These are phyloP conservation scores for Arbacia lixula DNA, from an alignment of 53 echinoderm and acorn worm genomes.

Conservation along the genomic window DNA sequence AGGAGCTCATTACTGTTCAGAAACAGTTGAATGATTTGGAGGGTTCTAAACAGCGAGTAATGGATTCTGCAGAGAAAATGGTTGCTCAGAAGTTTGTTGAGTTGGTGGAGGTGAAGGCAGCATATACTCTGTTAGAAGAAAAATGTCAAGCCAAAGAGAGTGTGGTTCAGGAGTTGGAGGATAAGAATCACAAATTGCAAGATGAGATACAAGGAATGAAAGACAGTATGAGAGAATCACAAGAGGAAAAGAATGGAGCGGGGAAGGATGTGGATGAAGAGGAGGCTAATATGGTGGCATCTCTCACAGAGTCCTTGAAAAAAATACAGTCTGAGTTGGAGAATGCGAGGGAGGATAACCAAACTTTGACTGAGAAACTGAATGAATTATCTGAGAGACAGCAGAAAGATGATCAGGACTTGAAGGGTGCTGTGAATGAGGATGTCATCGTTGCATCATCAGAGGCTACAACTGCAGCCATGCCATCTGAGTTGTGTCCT, in stretches of 20 bases:
- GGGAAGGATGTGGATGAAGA: no score
- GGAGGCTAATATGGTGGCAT: no score
- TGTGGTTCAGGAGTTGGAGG: constrained; percentile 17
- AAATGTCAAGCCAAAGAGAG: constrained; percentile 32
- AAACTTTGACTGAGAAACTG: constrained; percentile 41
- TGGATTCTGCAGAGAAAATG: constrained; percentile 19
- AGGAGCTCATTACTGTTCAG: constrained; percentile 15
- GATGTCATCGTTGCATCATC: constrained; percentile 9
- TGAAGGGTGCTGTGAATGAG: constrained; percentile 4
- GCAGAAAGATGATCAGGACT: neutral
- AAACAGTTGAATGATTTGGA: constrained; percentile 20
- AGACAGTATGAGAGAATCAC: neutral
- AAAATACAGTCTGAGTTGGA: constrained; percentile 25
- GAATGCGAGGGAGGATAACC: constrained; percentile 31
- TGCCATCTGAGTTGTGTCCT: neutral
- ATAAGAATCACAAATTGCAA: neutral
- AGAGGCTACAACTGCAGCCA: neutral
- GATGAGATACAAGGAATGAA: constrained; percentile 4
- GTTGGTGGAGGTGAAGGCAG: constrained; percentile 4
- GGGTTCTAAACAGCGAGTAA: neutral
- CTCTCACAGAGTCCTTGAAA: neutral
- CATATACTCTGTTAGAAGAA: neutral
- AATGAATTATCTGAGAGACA: constrained; percentile 8
- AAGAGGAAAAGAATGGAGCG: constrained; percentile 1
- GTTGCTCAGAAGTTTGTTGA: constrained; percentile 36